Percentiles rank a stretch among this genome's conserved stretches.
Conservation (phyloP, 2,888 invertebrate species). For the Osedax fenrisi region DNA sequence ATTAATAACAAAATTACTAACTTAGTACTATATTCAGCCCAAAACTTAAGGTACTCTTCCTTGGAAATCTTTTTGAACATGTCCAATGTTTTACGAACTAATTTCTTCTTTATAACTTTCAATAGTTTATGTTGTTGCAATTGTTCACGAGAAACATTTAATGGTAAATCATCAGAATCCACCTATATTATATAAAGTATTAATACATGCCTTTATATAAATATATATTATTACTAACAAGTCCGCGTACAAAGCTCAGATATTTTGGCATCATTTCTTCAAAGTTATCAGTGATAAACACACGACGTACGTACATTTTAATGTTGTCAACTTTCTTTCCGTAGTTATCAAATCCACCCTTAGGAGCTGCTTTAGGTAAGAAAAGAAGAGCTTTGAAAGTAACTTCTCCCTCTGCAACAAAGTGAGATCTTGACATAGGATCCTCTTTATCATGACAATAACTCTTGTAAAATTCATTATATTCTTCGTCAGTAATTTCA, state of each 20-base stretch:
- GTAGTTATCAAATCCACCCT: constrained; percentile 85
- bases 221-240: constrained; percentile 54
- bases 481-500: constrained; percentile 76
- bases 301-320: constrained; percentile 88
- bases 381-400: constrained; percentile 91
- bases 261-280: constrained; percentile 98
- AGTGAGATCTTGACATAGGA: constrained; percentile 78
- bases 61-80: constrained; percentile 91
- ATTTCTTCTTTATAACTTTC: constrained; percentile 96
- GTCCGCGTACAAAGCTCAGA: constrained; percentile 81
- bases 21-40: constrained; percentile 98
- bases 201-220: neutral
- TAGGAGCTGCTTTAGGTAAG: constrained; percentile 76
- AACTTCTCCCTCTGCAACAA: constrained; percentile 96
- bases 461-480: constrained; percentile 84
- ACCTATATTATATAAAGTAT: constrained; percentile 50
- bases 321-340: constrained; percentile 86
- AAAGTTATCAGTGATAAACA: constrained; percentile 98
- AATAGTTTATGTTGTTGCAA: constrained; percentile 95
- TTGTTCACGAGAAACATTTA: constrained; percentile 94
- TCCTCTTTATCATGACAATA: constrained; percentile 76
- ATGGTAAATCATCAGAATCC: constrained; percentile 92
- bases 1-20: too few relatives aligned
- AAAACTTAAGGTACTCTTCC: constrained; percentile 80
- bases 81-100: constrained; percentile 87